Evolutionary conservation across 2,797 vertebrate species (phyloP), one percentile per base, ranked within the genome.

Genomic region (Pipistrellus kuhlii): DNA sequence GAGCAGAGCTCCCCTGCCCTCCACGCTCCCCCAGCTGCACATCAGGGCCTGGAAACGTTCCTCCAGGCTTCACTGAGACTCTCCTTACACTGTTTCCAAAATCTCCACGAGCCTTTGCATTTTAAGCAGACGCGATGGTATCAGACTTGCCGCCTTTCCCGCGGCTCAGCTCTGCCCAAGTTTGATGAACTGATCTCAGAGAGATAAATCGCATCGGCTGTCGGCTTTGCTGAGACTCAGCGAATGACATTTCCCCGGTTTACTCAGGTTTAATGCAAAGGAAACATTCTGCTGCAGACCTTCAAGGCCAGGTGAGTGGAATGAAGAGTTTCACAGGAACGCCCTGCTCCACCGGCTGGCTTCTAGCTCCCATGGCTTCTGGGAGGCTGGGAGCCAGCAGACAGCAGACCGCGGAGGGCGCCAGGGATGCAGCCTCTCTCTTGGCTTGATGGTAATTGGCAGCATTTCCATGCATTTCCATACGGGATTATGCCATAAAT

Each of bases 101-200:
- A 97, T 97, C 98, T 97, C 94, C 66, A 96, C 92, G 96, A 98
- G 86, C 97, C 98, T 98, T 98, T 98, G 98, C 98, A 98, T 98
- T 98, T 98, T 98, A 98, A 98, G 91, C 97, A 98, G 97, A 88
- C 10, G 3, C 15, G 75, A 98, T 97, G 95, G 90, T 98, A 98
- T 97, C 98, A 94, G 97, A 97, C 95, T 97, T 85, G 88, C 93
- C 71, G 88, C 97, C 96, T 51, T 98, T 98, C 97, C 97, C 97
- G 97, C 48, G 69, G 96, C 98, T 97, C 97, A 97, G 97, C 96
- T 97, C 96, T 96, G 94, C 97, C 98, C 32, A 96, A 97, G 97
- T 98, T 98, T 98, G 98, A 98, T 98, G 98, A 98, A 98, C 98
- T 97, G 98, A 98, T 98, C 97, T 97, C 97, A 38, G 97, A 95